Base-by-base conservation (phyloP, 2,113 vertebrate genomes). In the Neolamprologus modestus region DNA sequence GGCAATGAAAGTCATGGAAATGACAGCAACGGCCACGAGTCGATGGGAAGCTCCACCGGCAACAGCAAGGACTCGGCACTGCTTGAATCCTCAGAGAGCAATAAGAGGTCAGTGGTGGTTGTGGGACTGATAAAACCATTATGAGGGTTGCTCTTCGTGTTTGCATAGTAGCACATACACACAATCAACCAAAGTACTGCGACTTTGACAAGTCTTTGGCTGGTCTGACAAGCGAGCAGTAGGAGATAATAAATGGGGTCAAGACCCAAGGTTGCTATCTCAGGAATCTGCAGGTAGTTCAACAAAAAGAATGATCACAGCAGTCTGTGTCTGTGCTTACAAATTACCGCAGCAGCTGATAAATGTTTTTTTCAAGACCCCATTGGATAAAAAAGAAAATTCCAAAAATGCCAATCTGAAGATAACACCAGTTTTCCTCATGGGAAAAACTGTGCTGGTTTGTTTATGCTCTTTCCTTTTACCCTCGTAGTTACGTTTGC, bases 41-140 rank as follows among this genome's bases (percentile, higher is more conserved):
- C 97, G 3, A 40, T 63, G 21, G 94, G 96, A 50, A 97, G 97
- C 91, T 97, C 97, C 78, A 95, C 94, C n/a, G n/a, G 96, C 95
- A 96, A 95, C 88, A 96, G 97, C 79, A 99, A 98, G 91, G 97
- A 98, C 89, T 97, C 97, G 0, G 95, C 96, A 11, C 95, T 98
- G 1, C 90, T 97, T 89, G 97, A 97, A 79, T 97, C 97, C 0
- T 96, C 96, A 2, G 95, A 87, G 13, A 95, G 96, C 91, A 96
- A 94, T 84, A 97, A 97, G 91, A 97, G 98, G 98, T 98, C 84
- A 95, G 94, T 92, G 9, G 12, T 28, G 12, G 10, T 19, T 50
- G 57, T 28, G 13, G 17, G 19, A 63, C 33, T 37, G 19, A 50
- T 52, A 28, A 59, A 47, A 33, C 3, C 33, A 47, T 47, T 53